Evolutionary conservation across 2,888 invertebrate genomes (phyloP).

Genomic region (Myathropa florea): DNA sequence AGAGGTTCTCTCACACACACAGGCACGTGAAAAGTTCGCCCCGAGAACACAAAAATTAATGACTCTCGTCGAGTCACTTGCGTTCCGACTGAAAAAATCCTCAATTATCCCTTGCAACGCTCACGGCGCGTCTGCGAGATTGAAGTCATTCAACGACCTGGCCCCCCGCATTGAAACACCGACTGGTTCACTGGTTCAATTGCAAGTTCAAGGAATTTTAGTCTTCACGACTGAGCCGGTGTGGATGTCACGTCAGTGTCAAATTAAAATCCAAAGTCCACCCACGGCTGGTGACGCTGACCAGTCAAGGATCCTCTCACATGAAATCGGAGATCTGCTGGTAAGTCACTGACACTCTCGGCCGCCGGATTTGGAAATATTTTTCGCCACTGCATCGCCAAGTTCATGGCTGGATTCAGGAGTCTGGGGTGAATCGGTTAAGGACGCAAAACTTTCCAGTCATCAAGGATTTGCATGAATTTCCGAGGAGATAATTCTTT

Average conservation of each 20-base stretch:
- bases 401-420: background rate
- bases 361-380: too few species aligned
- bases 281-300: background rate
- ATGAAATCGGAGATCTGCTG: background rate
- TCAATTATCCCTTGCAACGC: background rate
- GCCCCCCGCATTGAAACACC: background rate
- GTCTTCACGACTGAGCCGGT: background rate
- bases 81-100: background rate
- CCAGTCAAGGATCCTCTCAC: background rate
- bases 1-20: too few species aligned
- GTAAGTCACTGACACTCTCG: too few species aligned
- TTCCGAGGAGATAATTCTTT: background rate
- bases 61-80: background rate
- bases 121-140: conserved; percentile 24
- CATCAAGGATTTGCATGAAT: background rate
- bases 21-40: background rate
- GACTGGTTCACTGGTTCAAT: background rate
- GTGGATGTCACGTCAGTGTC: background rate
- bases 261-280: too few species aligned
- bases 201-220: conserved; percentile 25
- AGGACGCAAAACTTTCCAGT: background rate
- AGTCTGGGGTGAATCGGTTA: too few species aligned
- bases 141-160: background rate
- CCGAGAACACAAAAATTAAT: background rate
- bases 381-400: background rate